These are phyloP conservation scores for Mythimna loreyi DNA, from an alignment of 2,888 invertebrate genomes.

Conservation along the genomic window DNA sequence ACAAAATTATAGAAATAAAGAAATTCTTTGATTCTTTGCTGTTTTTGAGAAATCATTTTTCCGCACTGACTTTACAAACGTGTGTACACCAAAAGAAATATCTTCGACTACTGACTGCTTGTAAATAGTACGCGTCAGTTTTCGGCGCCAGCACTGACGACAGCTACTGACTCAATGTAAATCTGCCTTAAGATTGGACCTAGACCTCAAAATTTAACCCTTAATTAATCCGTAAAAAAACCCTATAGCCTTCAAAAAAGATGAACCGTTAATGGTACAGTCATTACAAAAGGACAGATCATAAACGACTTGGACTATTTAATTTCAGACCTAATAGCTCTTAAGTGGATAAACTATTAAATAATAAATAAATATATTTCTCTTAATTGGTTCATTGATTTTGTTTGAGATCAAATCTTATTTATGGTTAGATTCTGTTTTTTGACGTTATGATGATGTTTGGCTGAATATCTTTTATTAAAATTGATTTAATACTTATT, in stretches of 20 bases:
- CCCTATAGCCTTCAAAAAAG: slow-evolving; percentile 36
- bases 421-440: slow-evolving; percentile 7
- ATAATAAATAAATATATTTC: slow-evolving; percentile 47
- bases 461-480: slow-evolving; percentile 1
- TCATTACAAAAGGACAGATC: slow-evolving; percentile 43
- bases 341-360: slow-evolving; percentile 51
- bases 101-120: too few relatives aligned
- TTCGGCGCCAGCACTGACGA: too few relatives aligned
- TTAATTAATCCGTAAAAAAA: slow-evolving; percentile 47
- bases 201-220: slow-evolving; percentile 45
- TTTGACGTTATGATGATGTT: not conserved
- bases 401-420: slow-evolving; percentile 13
- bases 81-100: too few relatives aligned
- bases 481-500: not conserved
- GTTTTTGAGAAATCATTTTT: too few relatives aligned
- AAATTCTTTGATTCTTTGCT: too few relatives aligned
- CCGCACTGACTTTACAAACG: too few relatives aligned
- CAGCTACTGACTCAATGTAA: too few relatives aligned
- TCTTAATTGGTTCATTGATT: slow-evolving; percentile 37
- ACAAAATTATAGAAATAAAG: too few relatives aligned
- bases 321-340: slow-evolving; percentile 44
- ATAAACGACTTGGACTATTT: slow-evolving; percentile 46
- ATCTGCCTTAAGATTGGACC: slow-evolving; percentile 25
- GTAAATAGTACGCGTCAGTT: too few relatives aligned
- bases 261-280: slow-evolving; percentile 33